Percentiles rank a stretch among this genome's conserved stretches.
These are phyloP conservation scores for Hypocryptadius cinnamomeus DNA, from an alignment of 2,113 vertebrate species.

Conservation along the genomic window DNA sequence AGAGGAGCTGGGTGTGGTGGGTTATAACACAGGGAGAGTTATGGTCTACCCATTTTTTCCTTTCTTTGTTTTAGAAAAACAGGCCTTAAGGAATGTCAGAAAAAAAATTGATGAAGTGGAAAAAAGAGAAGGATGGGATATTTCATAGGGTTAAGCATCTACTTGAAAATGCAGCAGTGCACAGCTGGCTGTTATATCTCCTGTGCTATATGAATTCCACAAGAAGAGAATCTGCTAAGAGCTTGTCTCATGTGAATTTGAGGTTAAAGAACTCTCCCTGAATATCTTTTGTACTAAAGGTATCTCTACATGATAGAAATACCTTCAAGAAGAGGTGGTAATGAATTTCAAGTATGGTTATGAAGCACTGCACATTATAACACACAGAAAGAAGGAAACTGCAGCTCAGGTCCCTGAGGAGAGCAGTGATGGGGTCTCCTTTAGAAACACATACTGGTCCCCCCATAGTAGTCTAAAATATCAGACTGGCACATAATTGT, in stretches of 20 bases:
- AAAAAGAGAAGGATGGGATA: neutral
- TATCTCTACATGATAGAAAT: neutral
- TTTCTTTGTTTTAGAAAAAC: neutral
- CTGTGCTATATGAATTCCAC: neutral
- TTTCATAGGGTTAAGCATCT: constrained; percentile 36
- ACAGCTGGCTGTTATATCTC: neutral
- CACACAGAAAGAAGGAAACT: neutral
- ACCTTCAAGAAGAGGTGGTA: neutral
- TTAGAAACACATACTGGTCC: neutral
- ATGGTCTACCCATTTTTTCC: neutral
- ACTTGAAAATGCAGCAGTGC: neutral
- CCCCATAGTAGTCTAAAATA: neutral
- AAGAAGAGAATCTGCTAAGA: neutral
- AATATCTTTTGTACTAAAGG: neutral
- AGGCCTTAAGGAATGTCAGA: neutral
- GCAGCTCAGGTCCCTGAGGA: neutral
- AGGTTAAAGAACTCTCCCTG: neutral
- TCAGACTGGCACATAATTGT: neutral
- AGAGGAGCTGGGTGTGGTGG: neutral
- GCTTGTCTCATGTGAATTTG: neutral
- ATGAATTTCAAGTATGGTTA: neutral
- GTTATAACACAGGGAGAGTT: neutral
- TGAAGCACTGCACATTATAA: neutral
- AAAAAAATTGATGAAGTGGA: neutral
- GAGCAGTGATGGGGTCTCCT: neutral